Evolutionary conservation across 1,140 invertebrate genomes (phyloP).

Genomic region (Dendroctonus ponderosae): DNA sequence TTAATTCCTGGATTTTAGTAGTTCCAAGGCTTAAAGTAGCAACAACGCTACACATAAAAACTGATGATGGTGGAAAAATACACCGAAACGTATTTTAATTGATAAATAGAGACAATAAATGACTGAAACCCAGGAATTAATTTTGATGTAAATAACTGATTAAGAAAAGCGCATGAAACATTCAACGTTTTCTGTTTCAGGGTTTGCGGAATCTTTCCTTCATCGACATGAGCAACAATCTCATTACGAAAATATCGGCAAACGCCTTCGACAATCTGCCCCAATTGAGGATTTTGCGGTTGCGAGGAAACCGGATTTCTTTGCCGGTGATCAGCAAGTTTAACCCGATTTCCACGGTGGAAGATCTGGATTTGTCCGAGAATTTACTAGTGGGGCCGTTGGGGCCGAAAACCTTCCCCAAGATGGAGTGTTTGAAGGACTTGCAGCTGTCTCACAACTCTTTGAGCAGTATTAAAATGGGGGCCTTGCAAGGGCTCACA

Average conservation of each 20-base stretch:
- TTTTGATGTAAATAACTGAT: too few species aligned
- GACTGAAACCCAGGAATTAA: too few species aligned
- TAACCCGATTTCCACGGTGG: slow-evolving; percentile 59
- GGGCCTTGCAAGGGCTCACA: slow-evolving; percentile 66
- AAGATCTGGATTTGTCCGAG: slow-evolving; percentile 62
- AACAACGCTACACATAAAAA: too few species aligned
- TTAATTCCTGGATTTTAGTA: too few species aligned
- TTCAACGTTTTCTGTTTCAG: slow-evolving; percentile 51
- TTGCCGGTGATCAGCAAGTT: slow-evolving; percentile 55
- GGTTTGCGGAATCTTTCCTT: slow-evolving; percentile 70
- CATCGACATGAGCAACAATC: slow-evolving; percentile 75
- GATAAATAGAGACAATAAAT: too few species aligned
- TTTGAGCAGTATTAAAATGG: slow-evolving; percentile 71
- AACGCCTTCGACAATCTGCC: slow-evolving; percentile 65
- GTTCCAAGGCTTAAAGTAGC: too few species aligned
- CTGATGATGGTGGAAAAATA: too few species aligned
- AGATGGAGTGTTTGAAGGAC: slow-evolving; percentile 61
- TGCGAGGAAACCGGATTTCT: slow-evolving; percentile 65
- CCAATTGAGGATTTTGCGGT: slow-evolving; percentile 63
- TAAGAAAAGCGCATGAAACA: slow-evolving; percentile 21
- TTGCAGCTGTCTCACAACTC: slow-evolving; percentile 73
- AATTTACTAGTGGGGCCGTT: slow-evolving; percentile 66
- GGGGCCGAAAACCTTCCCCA: slow-evolving; percentile 62
- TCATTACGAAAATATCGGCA: slow-evolving; percentile 65
- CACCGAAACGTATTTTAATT: too few species aligned